Conservation (phyloP, 2,797 vertebrate genomes). For the Myiotriccus ornatus region DNA sequence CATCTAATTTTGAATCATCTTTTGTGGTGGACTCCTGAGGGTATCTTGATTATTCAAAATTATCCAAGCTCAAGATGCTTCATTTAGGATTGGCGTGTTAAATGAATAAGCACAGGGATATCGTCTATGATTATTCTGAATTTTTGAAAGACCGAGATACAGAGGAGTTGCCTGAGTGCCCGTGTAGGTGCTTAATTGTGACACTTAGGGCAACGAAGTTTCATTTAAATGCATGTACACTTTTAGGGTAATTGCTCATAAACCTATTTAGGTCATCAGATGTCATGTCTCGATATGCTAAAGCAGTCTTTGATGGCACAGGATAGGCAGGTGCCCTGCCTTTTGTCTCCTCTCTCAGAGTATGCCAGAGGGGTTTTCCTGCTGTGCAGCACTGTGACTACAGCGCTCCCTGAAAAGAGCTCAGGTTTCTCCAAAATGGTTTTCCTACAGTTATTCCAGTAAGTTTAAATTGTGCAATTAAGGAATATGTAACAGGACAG, state of each 20-base stretch:
- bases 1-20: not conserved
- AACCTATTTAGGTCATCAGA: not conserved
- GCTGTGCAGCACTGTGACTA: accelerated
- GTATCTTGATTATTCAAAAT: not conserved
- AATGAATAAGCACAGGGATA: not conserved
- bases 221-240: not conserved
- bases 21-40: not conserved
- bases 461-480: not conserved
- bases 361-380: not conserved
- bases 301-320: not conserved
- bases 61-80: not conserved
- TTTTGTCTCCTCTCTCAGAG: not conserved
- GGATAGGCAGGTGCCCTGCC: not conserved
- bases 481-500: not conserved
- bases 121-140: not conserved
- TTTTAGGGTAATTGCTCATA: not conserved
- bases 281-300: not conserved
- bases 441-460: not conserved
- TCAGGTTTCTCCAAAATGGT: not conserved
- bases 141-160: not conserved
- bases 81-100: not conserved
- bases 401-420: not conserved
- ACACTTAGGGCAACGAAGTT: not conserved
- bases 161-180: not conserved
- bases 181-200: not conserved